Conservation (phyloP, 1,140 invertebrate species). For the Bombus difficillimus region DNA sequence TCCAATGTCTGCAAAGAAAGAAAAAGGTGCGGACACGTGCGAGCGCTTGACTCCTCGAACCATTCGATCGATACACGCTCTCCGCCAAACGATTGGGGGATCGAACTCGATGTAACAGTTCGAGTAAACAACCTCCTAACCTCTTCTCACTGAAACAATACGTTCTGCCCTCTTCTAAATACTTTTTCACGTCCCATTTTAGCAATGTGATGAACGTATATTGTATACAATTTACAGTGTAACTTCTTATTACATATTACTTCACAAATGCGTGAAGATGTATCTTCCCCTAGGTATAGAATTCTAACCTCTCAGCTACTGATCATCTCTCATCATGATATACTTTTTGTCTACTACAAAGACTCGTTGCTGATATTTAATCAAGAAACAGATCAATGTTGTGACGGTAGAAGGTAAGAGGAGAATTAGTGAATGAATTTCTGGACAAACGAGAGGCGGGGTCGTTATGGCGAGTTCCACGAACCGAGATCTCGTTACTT, state of each 20-base stretch:
- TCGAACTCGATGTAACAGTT: background rate
- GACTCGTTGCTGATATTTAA: no score
- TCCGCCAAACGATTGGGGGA: background rate
- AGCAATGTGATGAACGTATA: background rate
- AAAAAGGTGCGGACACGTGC: slow-evolving; percentile 25
- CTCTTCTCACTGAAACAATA: background rate
- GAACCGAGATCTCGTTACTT: slow-evolving; percentile 29
- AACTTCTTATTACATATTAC: background rate
- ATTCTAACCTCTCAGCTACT: no score
- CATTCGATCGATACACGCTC: background rate
- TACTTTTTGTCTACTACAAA: no score
- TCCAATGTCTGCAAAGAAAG: slow-evolving; percentile 41
- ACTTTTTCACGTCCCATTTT: background rate
- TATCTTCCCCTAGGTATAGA: no score
- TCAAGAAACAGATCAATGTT: no score
- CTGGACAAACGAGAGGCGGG: background rate
- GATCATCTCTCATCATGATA: no score
- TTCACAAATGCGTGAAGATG: background rate
- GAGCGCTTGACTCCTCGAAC: slow-evolving; percentile 10
- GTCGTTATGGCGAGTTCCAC: slow-evolving; percentile 37
- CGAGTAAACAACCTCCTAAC: background rate
- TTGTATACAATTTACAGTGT: background rate
- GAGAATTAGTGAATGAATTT: slow-evolving; percentile 13
- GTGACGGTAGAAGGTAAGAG: no score
- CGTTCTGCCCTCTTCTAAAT: no score